A percentile compares a stretch with the other conserved stretches of the same genome.
Evolutionary conservation across 2,888 invertebrate species (phyloP).

Genomic region (Coremacera marginata): DNA sequence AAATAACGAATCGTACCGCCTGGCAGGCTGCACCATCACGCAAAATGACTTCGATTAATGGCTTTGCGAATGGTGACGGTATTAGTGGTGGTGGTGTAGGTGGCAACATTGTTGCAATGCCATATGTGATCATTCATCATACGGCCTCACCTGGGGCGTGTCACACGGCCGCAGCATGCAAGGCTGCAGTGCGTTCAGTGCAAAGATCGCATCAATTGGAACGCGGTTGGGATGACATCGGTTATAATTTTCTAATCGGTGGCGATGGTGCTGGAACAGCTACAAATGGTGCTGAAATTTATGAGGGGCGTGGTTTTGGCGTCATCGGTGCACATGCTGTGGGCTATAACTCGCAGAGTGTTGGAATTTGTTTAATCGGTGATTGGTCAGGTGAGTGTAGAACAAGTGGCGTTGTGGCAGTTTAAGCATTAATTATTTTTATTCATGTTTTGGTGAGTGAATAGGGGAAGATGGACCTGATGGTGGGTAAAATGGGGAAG

Average conservation of each 20-base stretch:
- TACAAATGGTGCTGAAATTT: conserved; percentile 67
- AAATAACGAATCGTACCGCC: conserved; percentile 41
- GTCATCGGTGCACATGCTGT: conserved; percentile 75
- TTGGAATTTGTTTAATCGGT: conserved; percentile 77
- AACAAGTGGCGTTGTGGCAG: not conserved
- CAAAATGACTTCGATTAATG: conserved; percentile 38
- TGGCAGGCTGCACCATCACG: conserved; percentile 43
- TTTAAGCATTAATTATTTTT: not conserved
- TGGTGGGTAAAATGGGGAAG: too few species aligned
- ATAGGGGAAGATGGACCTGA: too few species aligned
- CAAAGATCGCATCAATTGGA: conserved; percentile 73
- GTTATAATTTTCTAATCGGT: conserved; percentile 77
- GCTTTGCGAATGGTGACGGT: not conserved
- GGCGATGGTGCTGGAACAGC: conserved; percentile 47
- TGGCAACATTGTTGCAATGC: conserved; percentile 67
- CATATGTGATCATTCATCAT: conserved; percentile 77
- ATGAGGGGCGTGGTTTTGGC: conserved; percentile 78
- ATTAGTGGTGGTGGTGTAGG: conserved; percentile 69
- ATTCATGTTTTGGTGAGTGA: too few species aligned
- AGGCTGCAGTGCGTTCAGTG: conserved; percentile 73
- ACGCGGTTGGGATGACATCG: conserved; percentile 72
- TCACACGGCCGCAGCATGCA: conserved; percentile 69
- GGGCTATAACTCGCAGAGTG: conserved; percentile 73
- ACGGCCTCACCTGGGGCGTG: conserved; percentile 70
- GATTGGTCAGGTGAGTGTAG: conserved; percentile 50